Evolutionary conservation across 1,140 invertebrate species (phyloP).

Genomic region (Papilio glaucus): DNA sequence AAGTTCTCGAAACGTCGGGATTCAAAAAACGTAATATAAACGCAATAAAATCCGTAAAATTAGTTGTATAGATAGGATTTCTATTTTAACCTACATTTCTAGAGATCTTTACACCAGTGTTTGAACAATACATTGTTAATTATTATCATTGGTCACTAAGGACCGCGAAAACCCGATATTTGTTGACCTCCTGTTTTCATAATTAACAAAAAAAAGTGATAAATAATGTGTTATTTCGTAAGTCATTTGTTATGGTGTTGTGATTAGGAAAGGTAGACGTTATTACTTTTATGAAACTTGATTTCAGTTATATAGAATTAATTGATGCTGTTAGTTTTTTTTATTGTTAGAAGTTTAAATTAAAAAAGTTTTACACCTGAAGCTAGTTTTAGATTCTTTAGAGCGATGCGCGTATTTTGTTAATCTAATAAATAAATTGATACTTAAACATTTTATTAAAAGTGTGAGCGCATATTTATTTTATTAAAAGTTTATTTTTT

Average conservation of each 20-base stretch:
- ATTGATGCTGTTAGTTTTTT: slow-evolving; percentile 28
- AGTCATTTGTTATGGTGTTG: background rate
- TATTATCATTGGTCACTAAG: too few relatives aligned
- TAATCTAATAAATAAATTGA: slow-evolving; percentile 28
- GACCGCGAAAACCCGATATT: too few relatives aligned
- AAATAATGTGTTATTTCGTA: background rate
- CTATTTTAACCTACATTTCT: too few relatives aligned
- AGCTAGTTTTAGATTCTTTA: slow-evolving; percentile 31
- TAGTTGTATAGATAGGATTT: too few relatives aligned
- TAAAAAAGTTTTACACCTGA: slow-evolving; percentile 38
- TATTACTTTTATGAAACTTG: background rate
- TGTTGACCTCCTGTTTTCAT: background rate
- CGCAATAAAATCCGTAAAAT: too few relatives aligned
- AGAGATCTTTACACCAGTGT: too few relatives aligned
- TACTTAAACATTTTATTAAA: slow-evolving; percentile 19
- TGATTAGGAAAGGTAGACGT: background rate
- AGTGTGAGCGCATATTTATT: background rate
- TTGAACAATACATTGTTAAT: too few relatives aligned
- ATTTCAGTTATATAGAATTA: background rate
- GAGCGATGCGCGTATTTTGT: slow-evolving; percentile 8
- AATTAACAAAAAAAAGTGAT: background rate
- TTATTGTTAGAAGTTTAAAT: slow-evolving; percentile 35
- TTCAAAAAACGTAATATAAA: too few relatives aligned
- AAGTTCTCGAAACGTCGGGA: too few relatives aligned
- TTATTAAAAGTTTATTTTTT: background rate